Base-by-base conservation (phyloP, 37 sponge, comb jelly and placozoan genomes). In the Eunapius fragilis region DNA sequence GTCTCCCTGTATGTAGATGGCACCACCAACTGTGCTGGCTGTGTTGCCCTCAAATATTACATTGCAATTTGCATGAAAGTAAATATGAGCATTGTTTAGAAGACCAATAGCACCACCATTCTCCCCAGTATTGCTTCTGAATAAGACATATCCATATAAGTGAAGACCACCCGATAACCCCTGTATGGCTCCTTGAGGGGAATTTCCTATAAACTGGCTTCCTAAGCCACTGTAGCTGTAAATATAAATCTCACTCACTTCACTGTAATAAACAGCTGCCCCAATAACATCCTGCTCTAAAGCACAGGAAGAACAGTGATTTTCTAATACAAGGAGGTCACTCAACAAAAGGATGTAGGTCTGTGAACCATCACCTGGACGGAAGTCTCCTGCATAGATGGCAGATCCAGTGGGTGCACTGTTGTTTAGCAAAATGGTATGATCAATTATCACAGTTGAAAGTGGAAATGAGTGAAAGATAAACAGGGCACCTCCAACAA, bases 51-150 rank as follows among this genome's bases (percentile, higher is more conserved):
- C 12, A 27, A 86, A 86, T 4, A 17, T 25, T 2, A 86, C 47
- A 17, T 71, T 72, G 12, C 68, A 73, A 32, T 80, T 80, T 49
- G 79, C 80, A 22, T 34, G 50, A 32, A 86, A 47, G 67, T 73
- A 80, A 5, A 86, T 67, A 26, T 73, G 3, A 5, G 87, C n/a
- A 72, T 72, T 67, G n/a, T 86, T 80, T 25, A 31, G 45, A 37
- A 86, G 31, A 35, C 74, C 49, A 13, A 86, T 0, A 0, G 87
- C 87, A 24, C 80, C 87, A 0, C 87, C 87, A 25, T 74, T 79
- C 32, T 80, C 71, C 23, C 72, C 80, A 2, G 0, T n/a, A 74
- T 86, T 86, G 22, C 72, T 37, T 3, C 0, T 25, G 37, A 87
- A 87, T 22, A 31, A n/a, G 7, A 87, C 5, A 27, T 75, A 2